Evolutionary conservation across 2,888 invertebrate species (phyloP).

Genomic region (Stramonita haemastoma): DNA sequence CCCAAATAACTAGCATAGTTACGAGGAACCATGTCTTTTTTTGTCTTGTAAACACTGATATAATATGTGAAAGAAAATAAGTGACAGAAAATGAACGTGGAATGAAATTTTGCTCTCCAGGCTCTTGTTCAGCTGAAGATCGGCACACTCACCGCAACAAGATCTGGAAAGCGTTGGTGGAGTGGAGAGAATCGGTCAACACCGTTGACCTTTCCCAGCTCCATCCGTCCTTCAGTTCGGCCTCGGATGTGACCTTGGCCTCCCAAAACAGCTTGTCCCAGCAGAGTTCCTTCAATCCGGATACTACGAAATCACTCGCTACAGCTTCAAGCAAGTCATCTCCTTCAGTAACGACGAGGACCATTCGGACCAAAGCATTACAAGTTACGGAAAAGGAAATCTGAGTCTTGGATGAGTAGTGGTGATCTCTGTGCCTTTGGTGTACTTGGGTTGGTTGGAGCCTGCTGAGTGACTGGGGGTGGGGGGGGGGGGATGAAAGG

Average conservation of each 20-base stretch:
- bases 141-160: conserved; percentile 71
- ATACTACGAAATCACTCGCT: conserved; percentile 73
- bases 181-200: conserved; percentile 56
- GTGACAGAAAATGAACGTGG: no score
- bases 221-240: conserved; percentile 51
- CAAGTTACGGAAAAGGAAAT: not conserved
- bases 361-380: not conserved
- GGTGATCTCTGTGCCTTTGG: not conserved
- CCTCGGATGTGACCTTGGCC: conserved; percentile 36
- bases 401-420: not conserved
- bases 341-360: conserved; percentile 44
- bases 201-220: conserved; percentile 55
- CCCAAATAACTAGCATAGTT: no score
- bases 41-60: no score
- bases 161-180: conserved; percentile 73
- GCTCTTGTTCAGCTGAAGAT: conserved; percentile 74
- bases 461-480: not conserved
- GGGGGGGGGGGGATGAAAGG: not conserved
- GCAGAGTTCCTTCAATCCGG: conserved; percentile 72
- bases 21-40: no score
- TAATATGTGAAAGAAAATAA: no score
- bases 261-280: conserved; percentile 49
- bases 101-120: conserved; percentile 51
- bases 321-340: conserved; percentile 75
- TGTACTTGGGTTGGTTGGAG: not conserved